A percentile compares a stretch with the other conserved stretches of the same genome.
These are phyloP conservation scores for Syrista parreyssii DNA, from an alignment of 2,888 invertebrate species.

Conservation along the genomic window DNA sequence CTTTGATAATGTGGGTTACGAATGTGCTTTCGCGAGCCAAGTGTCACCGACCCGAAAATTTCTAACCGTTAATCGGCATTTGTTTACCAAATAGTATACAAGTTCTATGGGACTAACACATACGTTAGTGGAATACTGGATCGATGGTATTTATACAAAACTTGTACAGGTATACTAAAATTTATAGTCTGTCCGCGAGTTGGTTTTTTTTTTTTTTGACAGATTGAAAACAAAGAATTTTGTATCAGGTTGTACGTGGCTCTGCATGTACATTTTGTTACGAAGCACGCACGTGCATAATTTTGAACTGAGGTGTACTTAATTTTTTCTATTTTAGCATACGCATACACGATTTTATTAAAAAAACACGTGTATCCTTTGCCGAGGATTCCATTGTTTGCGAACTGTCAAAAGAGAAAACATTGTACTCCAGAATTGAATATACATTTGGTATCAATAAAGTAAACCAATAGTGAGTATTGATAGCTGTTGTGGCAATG, in stretches of 20 bases:
- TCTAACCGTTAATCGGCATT: conserved; percentile 18
- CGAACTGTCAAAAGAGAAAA: not conserved
- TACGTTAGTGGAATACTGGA: not conserved
- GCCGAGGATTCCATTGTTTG: not conserved
- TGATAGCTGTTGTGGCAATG: not conserved
- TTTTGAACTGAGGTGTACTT: not conserved
- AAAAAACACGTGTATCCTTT: not conserved
- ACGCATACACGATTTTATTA: too few relatives aligned
- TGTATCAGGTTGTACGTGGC: not conserved
- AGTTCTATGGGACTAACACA: not conserved
- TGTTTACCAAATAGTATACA: conserved; percentile 17
- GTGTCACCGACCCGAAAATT: conserved; percentile 17
- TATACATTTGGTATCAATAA: not conserved
- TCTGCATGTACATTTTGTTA: not conserved
- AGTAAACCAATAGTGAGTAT: not conserved
- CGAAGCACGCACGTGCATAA: not conserved
- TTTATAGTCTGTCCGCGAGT: not conserved
- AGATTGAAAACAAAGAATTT: not conserved
- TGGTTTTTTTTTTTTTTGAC: not conserved
- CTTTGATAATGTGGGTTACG: conserved; percentile 18
- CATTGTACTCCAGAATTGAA: not conserved
- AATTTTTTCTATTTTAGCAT: not conserved
- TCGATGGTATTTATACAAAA: not conserved
- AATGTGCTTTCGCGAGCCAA: conserved; percentile 17
- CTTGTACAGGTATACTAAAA: not conserved